phyloP scores from a whole-genome alignment of 2,797 vertebrate genomes.

The Triplophysa yarkandensis region DNA sequence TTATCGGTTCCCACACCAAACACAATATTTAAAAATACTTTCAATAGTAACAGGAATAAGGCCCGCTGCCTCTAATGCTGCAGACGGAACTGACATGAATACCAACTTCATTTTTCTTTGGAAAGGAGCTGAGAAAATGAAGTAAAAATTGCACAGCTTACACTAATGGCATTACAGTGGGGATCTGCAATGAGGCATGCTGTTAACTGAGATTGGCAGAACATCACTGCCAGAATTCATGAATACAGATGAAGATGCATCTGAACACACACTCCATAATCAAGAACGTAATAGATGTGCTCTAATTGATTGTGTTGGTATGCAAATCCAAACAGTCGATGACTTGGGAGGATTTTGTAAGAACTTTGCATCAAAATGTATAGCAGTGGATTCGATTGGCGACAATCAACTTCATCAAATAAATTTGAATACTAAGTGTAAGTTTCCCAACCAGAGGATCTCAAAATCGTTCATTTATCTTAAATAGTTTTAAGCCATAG shows the following conservation, averaged over 20 bases:
- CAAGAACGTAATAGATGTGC: constrained; percentile 19
- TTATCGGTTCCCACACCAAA: too few relatives aligned
- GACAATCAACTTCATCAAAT: too few relatives aligned
- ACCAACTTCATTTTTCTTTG: constrained; percentile 11
- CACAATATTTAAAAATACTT: too few relatives aligned
- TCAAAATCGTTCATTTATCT: too few relatives aligned
- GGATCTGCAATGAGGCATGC: constrained; percentile 29
- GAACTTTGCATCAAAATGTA: neutral
- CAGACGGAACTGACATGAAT: constrained; percentile 28
- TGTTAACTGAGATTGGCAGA: constrained; percentile 28
- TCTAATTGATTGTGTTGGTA: constrained; percentile 13
- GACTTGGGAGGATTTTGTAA: constrained; percentile 10
- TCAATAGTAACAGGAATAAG: neutral
- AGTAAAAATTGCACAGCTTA: constrained; percentile 26
- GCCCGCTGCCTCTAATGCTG: neutral
- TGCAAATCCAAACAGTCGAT: constrained; percentile 27
- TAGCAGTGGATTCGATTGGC: too few relatives aligned
- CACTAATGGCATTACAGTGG: constrained; percentile 37
- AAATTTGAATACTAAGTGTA: too few relatives aligned
- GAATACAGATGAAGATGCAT: constrained; percentile 43
- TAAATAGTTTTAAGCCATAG: too few relatives aligned
- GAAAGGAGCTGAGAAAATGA: constrained; percentile 26
- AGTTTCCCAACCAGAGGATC: too few relatives aligned
- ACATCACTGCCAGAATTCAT: constrained; percentile 29
- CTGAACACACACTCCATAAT: constrained; percentile 22